These are phyloP conservation scores for Daubentonia madagascariensis DNA, from an alignment of 2,113 vertebrate species.

Conservation along the genomic window DNA sequence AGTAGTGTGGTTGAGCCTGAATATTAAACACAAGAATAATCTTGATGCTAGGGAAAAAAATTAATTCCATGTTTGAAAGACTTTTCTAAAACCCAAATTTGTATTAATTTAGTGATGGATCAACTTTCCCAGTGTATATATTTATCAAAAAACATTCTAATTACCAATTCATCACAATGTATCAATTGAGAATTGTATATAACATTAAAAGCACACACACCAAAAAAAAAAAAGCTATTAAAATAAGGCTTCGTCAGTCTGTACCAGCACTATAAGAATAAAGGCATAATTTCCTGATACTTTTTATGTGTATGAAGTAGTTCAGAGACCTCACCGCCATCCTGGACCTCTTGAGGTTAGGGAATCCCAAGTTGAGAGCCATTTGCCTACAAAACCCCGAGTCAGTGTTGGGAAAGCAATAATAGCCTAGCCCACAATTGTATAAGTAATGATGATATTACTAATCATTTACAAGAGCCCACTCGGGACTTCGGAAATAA, in stretches of 20 bases:
- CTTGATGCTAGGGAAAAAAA: background rate
- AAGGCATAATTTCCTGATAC: background rate
- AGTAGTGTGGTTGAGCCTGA: background rate
- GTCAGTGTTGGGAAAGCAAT: constrained; percentile 66
- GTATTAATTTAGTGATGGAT: background rate
- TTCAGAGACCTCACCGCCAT: background rate
- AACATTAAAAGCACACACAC: background rate
- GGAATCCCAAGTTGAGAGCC: constrained; percentile 22
- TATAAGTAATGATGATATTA: constrained; percentile 66
- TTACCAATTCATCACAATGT: background rate
- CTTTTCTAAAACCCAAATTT: background rate
- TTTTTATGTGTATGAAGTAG: background rate
- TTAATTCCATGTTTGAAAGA: background rate
- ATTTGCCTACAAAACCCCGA: constrained; percentile 63
- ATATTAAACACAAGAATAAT: background rate
- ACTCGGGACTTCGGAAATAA: constrained; percentile 66
- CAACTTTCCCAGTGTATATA: background rate
- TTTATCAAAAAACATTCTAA: constrained; percentile 4
- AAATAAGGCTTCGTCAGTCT: background rate
- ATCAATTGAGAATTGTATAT: background rate
- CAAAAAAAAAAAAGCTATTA: background rate
- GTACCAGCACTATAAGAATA: background rate
- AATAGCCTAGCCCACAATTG: background rate
- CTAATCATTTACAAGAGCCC: constrained; percentile 72
- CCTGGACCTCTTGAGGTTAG: constrained; percentile 22